phyloP scores from a whole-genome alignment of 2,113 vertebrate species.

The Cheilinus undulatus region DNA sequence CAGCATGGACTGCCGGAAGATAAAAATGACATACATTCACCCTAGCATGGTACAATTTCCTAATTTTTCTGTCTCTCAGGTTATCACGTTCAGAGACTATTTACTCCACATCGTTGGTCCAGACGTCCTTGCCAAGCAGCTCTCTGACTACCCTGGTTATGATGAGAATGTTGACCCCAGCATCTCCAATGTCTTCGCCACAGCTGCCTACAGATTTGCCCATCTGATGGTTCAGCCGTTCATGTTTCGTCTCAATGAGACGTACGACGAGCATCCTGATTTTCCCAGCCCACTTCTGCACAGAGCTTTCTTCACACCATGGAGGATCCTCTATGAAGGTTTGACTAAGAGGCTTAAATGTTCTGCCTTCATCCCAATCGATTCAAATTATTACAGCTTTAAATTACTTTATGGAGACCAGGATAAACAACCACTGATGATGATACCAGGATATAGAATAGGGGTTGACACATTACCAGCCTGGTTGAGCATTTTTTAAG shows the following conservation, averaged over 20 bases:
- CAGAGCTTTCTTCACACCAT: slow-evolving; percentile 84
- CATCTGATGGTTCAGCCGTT: slow-evolving; percentile 87
- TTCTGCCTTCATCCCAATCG: neutral
- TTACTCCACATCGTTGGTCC: slow-evolving; percentile 82
- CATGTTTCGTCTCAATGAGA: slow-evolving; percentile 83
- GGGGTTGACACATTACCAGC: no score
- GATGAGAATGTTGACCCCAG: slow-evolving; percentile 83
- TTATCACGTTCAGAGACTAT: slow-evolving; percentile 89
- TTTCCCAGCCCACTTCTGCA: slow-evolving; percentile 81
- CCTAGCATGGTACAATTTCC: neutral
- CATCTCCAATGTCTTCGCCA: slow-evolving; percentile 88
- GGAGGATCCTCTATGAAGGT: slow-evolving; percentile 90
- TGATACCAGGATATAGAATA: no score
- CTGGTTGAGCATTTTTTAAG: no score
- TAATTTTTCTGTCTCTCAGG: slow-evolving; percentile 70
- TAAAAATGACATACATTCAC: neutral
- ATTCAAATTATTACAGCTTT: neutral
- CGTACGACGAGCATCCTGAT: slow-evolving; percentile 65
- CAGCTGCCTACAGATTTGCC: slow-evolving; percentile 88
- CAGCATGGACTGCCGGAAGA: neutral
- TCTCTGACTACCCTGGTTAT: slow-evolving; percentile 84
- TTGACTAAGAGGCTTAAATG: neutral
- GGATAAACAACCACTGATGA: no score
- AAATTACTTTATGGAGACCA: no score
- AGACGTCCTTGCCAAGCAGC: slow-evolving; percentile 27